phyloP scores from a whole-genome alignment of 1,140 invertebrate species.

The Hypsibius dujardini region DNA sequence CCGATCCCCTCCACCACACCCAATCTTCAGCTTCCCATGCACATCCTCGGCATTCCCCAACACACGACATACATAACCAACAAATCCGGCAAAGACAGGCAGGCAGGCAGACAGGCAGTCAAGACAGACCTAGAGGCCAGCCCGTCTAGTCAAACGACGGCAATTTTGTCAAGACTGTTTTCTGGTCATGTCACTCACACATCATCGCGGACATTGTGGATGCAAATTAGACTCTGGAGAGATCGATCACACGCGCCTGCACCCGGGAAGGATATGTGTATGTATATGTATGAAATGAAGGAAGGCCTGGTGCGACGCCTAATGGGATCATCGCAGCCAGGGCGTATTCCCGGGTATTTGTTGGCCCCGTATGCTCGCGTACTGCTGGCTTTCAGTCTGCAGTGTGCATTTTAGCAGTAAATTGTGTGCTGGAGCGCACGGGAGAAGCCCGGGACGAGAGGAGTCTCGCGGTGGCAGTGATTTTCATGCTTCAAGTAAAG shows the following conservation, averaged over 20 bases:
- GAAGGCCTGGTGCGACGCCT: neutral
- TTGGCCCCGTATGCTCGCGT: no score
- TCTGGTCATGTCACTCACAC: neutral
- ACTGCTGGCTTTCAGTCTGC: no score
- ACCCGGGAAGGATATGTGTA: no score
- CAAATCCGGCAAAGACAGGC: neutral
- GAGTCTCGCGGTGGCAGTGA: no score
- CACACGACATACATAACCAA: neutral
- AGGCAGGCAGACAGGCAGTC: neutral
- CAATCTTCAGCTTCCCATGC: neutral
- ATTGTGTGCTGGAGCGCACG: no score
- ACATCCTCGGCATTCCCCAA: neutral
- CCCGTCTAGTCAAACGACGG: neutral
- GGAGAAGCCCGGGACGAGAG: no score
- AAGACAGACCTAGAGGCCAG: neutral
- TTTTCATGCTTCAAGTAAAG: no score
- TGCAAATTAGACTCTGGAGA: neutral
- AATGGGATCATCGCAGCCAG: constrained; percentile 1
- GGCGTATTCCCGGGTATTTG: neutral
- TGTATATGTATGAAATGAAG: no score
- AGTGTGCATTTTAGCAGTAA: no score
- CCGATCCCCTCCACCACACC: neutral
- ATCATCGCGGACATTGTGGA: neutral
- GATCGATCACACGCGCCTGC: neutral
- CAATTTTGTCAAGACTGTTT: constrained; percentile 7